phyloP scores from a whole-genome alignment of 2,113 vertebrate species.

The Erythrocebus patas region DNA sequence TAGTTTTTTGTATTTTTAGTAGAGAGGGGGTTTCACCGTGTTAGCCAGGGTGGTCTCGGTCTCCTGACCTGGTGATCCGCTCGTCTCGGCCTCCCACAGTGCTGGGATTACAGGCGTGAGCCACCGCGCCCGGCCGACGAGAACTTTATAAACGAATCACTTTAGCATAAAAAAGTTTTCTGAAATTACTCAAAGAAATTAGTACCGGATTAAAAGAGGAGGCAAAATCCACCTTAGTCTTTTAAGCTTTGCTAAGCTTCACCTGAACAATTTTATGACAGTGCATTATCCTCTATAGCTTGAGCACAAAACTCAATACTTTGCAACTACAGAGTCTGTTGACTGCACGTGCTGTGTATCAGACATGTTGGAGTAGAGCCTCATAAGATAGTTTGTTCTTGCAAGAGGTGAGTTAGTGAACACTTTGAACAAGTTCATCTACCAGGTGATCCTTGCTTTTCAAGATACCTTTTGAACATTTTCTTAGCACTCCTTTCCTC shows the following conservation, averaged over 20 bases:
- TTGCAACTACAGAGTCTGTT: conserved; percentile 7
- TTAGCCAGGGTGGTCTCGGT: no score
- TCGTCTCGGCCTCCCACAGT: no score
- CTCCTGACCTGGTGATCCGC: no score
- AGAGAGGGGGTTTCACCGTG: no score
- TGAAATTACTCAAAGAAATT: conserved; percentile 40
- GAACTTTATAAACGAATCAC: background rate
- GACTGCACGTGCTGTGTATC: conserved; percentile 58
- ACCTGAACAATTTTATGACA: background rate
- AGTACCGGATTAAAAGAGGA: background rate
- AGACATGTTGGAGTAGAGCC: conserved; percentile 23
- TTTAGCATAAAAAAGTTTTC: background rate
- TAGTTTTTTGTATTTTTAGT: no score
- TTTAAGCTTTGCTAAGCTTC: conserved; percentile 19
- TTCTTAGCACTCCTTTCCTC: conserved; percentile 58
- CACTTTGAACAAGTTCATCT: conserved; percentile 71
- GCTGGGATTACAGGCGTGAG: no score
- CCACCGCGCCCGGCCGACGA: background rate
- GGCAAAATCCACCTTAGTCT: background rate
- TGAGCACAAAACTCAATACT: conserved; percentile 48
- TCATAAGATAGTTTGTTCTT: conserved; percentile 62
- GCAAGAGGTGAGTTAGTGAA: conserved; percentile 49
- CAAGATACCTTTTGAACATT: conserved; percentile 64
- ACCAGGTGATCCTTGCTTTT: conserved; percentile 65
- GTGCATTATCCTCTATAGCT: background rate